Conservation (phyloP, 2,797 vertebrate species). For the Heterohyrax brucei region DNA sequence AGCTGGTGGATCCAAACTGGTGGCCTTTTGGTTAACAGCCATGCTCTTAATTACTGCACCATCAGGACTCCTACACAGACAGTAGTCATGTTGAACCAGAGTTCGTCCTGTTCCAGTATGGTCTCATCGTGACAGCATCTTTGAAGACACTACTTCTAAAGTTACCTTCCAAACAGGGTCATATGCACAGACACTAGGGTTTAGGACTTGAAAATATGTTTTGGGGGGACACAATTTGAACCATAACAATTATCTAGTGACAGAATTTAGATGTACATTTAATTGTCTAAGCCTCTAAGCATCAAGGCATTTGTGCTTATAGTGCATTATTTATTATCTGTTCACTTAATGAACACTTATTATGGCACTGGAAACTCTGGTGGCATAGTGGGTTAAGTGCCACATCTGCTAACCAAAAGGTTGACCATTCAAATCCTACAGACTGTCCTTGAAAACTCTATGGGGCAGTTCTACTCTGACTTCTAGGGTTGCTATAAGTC, state of each 20-base stretch:
- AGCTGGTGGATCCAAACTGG: too few species aligned
- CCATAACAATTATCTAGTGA: neutral
- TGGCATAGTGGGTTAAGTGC: too few species aligned
- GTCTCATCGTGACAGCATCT: neutral
- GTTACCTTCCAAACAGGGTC: neutral
- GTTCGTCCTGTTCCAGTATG: neutral
- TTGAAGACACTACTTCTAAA: neutral
- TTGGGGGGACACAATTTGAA: too few species aligned
- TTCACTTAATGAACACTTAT: neutral
- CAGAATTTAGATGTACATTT: neutral
- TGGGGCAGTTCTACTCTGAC: too few species aligned
- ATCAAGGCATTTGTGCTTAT: neutral
- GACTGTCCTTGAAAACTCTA: too few species aligned
- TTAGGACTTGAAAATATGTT: neutral
- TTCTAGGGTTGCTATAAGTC: too few species aligned
- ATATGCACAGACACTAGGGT: neutral
- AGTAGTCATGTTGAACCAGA: neutral
- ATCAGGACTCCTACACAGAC: neutral
- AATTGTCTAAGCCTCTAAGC: neutral
- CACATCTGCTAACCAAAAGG: too few species aligned
- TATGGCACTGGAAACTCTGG: neutral
- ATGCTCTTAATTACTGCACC: too few species aligned
- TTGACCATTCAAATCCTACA: too few species aligned
- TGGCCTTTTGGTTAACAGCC: too few species aligned
- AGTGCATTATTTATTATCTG: neutral